phyloP scores from a whole-genome alignment of 2,113 vertebrate genomes.

The Ptychochromis oligacanthus region DNA sequence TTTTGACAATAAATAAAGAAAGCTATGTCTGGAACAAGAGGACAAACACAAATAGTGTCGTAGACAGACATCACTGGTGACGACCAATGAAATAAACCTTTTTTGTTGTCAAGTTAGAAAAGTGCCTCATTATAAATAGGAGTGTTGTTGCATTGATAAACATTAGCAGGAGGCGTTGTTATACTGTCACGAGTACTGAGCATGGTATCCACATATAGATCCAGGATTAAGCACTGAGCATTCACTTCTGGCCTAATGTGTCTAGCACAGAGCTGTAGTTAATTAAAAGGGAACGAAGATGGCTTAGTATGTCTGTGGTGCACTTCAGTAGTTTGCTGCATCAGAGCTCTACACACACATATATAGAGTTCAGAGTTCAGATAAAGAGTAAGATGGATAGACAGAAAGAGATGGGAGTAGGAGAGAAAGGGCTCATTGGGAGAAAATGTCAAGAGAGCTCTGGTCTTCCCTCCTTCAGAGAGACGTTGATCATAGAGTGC shows the following conservation, averaged over 20 bases:
- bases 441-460: constrained; percentile 39
- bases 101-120: background rate
- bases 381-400: background rate
- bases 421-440: constrained; percentile 20
- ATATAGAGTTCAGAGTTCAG: constrained; percentile 17
- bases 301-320: background rate
- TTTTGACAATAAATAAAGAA: background rate
- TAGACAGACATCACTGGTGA: background rate
- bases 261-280: background rate
- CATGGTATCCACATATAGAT: background rate
- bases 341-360: background rate
- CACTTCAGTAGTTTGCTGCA: background rate
- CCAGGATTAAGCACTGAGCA: background rate
- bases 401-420: background rate
- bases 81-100: background rate
- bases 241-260: background rate
- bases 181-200: background rate
- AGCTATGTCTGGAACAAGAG: background rate
- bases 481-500: constrained; percentile 71
- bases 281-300: background rate
- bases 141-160: background rate
- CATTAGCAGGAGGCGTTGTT: background rate
- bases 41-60: background rate
- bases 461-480: constrained; percentile 41
- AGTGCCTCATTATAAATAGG: background rate